A percentile compares a stretch with the other conserved stretches of the same genome.
Evolutionary conservation across 2,797 vertebrate genomes (phyloP).

Genomic region (Diglossa cyanea): DNA sequence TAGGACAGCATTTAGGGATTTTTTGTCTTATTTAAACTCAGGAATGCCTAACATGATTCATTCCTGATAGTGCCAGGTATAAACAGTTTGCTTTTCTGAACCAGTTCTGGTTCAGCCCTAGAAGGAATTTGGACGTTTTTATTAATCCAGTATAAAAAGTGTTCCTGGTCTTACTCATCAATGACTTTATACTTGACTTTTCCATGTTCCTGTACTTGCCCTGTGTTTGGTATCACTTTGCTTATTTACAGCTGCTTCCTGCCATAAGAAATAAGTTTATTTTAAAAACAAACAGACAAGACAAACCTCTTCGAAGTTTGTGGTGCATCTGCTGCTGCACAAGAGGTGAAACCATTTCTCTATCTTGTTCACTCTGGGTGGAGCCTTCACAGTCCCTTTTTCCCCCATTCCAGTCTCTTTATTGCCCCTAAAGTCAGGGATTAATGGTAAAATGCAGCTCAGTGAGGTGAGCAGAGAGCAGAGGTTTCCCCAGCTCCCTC

Average conservation of each 20-base stretch:
- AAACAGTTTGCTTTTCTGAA: not conserved
- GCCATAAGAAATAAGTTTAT: not conserved
- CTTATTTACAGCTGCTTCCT: not conserved
- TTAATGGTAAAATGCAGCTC: not conserved
- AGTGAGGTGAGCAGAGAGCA: not conserved
- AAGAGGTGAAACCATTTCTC: not conserved
- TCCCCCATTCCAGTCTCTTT: not conserved
- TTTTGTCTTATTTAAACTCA: conserved; percentile 1
- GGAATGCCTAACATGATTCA: not conserved
- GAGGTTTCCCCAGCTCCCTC: not conserved
- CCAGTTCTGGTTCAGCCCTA: not conserved
- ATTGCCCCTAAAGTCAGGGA: not conserved
- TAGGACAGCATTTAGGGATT: not conserved
- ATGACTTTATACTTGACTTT: not conserved
- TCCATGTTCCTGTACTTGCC: not conserved
- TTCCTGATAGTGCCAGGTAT: not conserved
- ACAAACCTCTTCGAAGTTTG: not conserved
- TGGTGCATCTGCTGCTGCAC: not conserved
- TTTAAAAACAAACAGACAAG: not conserved
- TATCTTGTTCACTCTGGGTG: not conserved
- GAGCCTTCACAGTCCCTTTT: not conserved
- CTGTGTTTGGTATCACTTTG: not conserved
- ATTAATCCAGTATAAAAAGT: not conserved
- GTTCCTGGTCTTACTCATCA: not conserved
- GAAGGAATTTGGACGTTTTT: not conserved